Evolutionary conservation across 2,888 invertebrate genomes (phyloP).

Genomic region (Cinara cedri): DNA sequence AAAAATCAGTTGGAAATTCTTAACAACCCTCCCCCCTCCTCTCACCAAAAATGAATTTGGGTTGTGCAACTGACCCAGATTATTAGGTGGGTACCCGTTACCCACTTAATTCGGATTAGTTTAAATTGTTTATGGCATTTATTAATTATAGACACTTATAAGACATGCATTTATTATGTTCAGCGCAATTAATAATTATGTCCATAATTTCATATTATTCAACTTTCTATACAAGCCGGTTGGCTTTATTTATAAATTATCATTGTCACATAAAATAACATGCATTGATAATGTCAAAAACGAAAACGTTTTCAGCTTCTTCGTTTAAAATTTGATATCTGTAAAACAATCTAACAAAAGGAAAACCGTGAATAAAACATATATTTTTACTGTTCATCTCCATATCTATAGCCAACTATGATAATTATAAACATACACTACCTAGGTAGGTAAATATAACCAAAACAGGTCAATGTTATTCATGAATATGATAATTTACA

Average conservation of each 20-base stretch:
- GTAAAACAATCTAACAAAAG: conserved; percentile 1
- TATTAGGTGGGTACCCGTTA: not conserved
- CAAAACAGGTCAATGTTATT: conserved; percentile 42
- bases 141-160: not conserved
- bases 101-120: no score
- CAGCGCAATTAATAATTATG: not conserved
- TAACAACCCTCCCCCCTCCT: no score
- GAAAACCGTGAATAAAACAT: conserved; percentile 17
- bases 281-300: not conserved
- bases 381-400: conserved; percentile 10
- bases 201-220: not conserved
- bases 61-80: no score
- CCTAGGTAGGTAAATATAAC: not conserved
- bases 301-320: not conserved
- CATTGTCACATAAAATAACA: not conserved
- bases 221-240: not conserved
- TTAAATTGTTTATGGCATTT: not conserved
- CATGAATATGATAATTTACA: conserved; percentile 29
- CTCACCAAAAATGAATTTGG: no score
- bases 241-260: not conserved
- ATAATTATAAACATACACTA: conserved; percentile 16
- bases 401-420: not conserved
- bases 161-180: not conserved
- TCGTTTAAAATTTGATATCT: not conserved
- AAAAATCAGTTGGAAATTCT: no score